phyloP scores from a whole-genome alignment of 2,888 invertebrate species.

The Graphium colonna region DNA sequence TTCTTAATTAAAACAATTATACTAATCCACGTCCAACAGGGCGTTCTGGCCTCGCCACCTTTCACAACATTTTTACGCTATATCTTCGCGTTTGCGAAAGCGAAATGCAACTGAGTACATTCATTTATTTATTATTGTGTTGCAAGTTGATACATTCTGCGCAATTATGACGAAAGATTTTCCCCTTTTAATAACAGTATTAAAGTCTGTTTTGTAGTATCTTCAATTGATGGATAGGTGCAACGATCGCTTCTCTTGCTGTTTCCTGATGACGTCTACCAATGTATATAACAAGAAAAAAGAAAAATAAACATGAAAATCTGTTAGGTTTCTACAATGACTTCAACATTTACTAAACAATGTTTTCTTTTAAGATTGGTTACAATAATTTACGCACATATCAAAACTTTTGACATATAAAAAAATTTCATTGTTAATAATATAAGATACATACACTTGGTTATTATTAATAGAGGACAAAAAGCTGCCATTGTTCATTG shows the following conservation, averaged over 20 bases:
- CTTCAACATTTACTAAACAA: background rate
- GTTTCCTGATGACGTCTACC: background rate
- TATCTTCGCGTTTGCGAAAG: slow-evolving; percentile 69
- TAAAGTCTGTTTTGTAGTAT: background rate
- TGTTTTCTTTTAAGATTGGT: background rate
- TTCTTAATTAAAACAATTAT: slow-evolving; percentile 35
- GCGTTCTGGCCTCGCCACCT: slow-evolving; percentile 49
- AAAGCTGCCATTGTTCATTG: too few relatives aligned
- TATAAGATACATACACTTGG: too few relatives aligned
- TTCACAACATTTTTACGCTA: slow-evolving; percentile 62
- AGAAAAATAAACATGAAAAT: slow-evolving; percentile 8
- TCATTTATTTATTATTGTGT: slow-evolving; percentile 40
- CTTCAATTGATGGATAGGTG: background rate
- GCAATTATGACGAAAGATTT: slow-evolving; percentile 30
- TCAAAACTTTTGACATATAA: too few relatives aligned
- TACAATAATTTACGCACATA: background rate
- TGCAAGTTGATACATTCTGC: slow-evolving; percentile 21
- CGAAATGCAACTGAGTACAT: slow-evolving; percentile 46
- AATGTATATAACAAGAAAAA: background rate
- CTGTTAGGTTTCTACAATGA: background rate
- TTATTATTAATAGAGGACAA: too few relatives aligned
- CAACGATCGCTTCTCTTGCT: slow-evolving; percentile 9
- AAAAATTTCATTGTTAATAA: too few relatives aligned
- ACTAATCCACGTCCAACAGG: slow-evolving; percentile 49
- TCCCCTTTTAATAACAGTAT: background rate